Evolutionary conservation across 2,113 vertebrate genomes (phyloP), one percentile per base, ranked within the genome.

Genomic region (Corythoichthys haematopterus): DNA sequence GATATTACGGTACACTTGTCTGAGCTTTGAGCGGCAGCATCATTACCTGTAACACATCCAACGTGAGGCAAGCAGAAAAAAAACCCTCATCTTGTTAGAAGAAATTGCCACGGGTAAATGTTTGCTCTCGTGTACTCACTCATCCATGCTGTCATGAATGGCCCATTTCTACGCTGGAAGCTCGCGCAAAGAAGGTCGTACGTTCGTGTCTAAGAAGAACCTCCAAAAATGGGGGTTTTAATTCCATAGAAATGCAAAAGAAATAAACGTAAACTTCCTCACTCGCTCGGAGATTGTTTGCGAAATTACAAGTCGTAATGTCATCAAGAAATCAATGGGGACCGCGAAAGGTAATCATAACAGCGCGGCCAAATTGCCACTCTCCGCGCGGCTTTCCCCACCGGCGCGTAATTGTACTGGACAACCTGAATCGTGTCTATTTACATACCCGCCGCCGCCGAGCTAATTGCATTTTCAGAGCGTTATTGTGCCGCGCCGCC

Each of bases 371-470:
- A 82, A 85, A 89, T 88, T 85, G 85, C 76, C 71, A 83, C 84
- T 90, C 78, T 81, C 77, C 88, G 87, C 83, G 84, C 79, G 75
- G 71, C 80, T 78, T 82, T 79, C 81, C 82, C 77, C 65, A 73
- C 71, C 51, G 60, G 76, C 79, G 80, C 80, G 85, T 92, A 90
- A 91, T 91, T 90, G 86, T 79, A 80, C 78, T 71, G 84, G 90
- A 91, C 90, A 91, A 87, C 81, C 85, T 84, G 89, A 91, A 90
- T 90, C 83, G 85, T 82, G 84, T 84, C 83, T 66, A 72, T 87
- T 91, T 84, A 85, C 59, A 62, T 78, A 85, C 79, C 73, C 64
- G 77, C 68, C 79, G 80, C 86, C 85, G 78, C 77, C 63, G 56
- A 83, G 76, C 84, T 89, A 90, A 92, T 90, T 89, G 80, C 79